Percentiles rank a stretch among this genome's conserved stretches.
These are phyloP conservation scores for Pyrrhosoma nymphula DNA, from an alignment of 2,888 invertebrate species.

Conservation along the genomic window DNA sequence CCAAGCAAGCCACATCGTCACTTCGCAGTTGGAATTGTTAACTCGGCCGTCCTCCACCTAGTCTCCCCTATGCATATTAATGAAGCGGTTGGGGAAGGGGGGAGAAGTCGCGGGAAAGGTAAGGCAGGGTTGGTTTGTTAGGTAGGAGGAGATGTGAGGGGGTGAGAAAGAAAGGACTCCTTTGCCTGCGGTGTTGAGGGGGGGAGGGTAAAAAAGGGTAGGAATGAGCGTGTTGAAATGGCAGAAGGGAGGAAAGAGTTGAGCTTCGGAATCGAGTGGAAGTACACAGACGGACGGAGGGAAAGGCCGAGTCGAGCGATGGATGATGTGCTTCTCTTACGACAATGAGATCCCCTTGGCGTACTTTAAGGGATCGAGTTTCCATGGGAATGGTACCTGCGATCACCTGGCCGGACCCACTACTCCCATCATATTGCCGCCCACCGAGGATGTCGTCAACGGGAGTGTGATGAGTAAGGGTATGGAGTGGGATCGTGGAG, in stretches of 20 bases:
- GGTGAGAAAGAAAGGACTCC: no score
- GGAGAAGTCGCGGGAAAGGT: not conserved
- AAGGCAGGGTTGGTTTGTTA: not conserved
- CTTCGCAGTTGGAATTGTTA: slow-evolving; percentile 65
- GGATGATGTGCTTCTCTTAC: no score
- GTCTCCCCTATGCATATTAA: slow-evolving; percentile 62
- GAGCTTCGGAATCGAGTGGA: not conserved
- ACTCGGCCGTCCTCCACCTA: slow-evolving; percentile 49
- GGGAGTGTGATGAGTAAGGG: not conserved
- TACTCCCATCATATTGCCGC: not conserved
- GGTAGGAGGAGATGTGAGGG: not conserved
- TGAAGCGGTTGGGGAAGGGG: not conserved
- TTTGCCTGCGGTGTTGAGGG: no score
- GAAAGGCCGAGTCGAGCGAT: not conserved
- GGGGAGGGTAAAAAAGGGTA: no score
- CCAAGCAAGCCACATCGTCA: slow-evolving; percentile 43
- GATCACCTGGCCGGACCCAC: not conserved
- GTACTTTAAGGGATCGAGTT: not conserved
- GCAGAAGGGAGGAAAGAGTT: not conserved
- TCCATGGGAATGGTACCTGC: no score
- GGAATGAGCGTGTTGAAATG: no score
- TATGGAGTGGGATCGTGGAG: not conserved
- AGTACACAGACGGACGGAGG: no score
- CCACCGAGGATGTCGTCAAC: not conserved
- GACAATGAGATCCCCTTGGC: no score